Base-by-base conservation (phyloP, 92 coral and sea anemone genomes). In the Zoanthus sociatus region DNA sequence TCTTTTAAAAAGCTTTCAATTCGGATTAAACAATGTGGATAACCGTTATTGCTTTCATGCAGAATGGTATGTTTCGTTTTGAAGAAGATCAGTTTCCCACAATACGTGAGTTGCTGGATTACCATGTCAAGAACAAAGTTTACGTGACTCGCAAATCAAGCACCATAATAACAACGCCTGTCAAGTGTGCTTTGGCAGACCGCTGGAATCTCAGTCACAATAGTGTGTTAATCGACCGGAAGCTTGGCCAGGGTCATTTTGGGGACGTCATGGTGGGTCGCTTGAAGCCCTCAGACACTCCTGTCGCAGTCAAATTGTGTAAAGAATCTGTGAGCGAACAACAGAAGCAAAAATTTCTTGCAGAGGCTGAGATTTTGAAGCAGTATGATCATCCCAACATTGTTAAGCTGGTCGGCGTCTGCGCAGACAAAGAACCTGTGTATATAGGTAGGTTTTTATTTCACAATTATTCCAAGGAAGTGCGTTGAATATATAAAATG, bases 331-430 rank as follows among this genome's bases (percentile, higher is more conserved):
- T 97, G 0, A 15, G 92, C 10, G 78, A 89, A 9, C 64, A 76
- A 16, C 95, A 93, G 64, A 97, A 92, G 88, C 92, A 83, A 33
- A 97, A 97, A 89, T 97, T 97, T 76, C 88, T 97, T 37, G 92
- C 98, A 21, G 99, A 97, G 70, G 99, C 99, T 6, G 99, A 93
- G 47, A 97, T 97, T 46, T 76, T 97, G 77, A 94, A 91, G 69
- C 99, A 95, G 88, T 97, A 97, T 73, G 92, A 95, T 48, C 99
- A 97, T 87, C 99, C 99, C 0, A 97, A 97, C 64, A 97, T 97
- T 73, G 99, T 97, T 12, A 93, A 85, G 45, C 92, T 97, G 67
- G 95, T 97, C 16, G 99, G 99, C 5, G 95, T 97, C 20, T 95
- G 97, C 58, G 92, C 96, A 13, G 98, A 97, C 50, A 86, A 89